Conservation (phyloP, 1,140 invertebrate genomes). For the Trinorchestia longiramus region DNA sequence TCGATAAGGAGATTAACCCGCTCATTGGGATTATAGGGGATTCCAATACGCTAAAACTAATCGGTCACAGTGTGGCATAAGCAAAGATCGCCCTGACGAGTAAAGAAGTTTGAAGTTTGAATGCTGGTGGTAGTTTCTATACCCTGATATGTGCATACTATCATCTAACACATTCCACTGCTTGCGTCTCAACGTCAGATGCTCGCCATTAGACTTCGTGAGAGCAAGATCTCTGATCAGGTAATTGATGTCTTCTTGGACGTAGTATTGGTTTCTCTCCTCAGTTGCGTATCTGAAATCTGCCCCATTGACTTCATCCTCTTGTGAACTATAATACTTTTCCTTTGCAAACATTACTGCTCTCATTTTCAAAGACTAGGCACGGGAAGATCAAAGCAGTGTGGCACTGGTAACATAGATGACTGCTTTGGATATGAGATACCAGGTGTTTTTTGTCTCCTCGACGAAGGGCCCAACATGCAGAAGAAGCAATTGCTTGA, state of each 20-base stretch:
- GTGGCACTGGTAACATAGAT: conserved; percentile 23
- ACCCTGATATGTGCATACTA: conserved; percentile 40
- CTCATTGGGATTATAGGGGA: conserved; percentile 64
- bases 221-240: conserved; percentile 60
- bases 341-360: neutral
- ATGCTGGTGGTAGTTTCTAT: conserved; percentile 60
- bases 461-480: conserved; percentile 64
- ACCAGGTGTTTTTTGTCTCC: conserved; percentile 63
- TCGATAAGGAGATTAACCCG: neutral
- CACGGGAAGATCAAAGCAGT: neutral
- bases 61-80: conserved; percentile 67
- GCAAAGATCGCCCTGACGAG: conserved; percentile 66
- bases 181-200: conserved; percentile 56
- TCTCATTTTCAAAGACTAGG: conserved; percentile 37
- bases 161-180: conserved; percentile 54
- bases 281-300: conserved; percentile 51
- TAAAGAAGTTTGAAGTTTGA: conserved; percentile 62
- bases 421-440: neutral
- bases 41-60: conserved; percentile 67
- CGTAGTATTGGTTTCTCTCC: conserved; percentile 62
- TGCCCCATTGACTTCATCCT: conserved; percentile 45
- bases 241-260: conserved; percentile 60
- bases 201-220: conserved; percentile 61
- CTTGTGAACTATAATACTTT: conserved; percentile 23
- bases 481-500: conserved; percentile 67